Conservation (phyloP, 2,113 vertebrate genomes). For the Scolopax mira region DNA sequence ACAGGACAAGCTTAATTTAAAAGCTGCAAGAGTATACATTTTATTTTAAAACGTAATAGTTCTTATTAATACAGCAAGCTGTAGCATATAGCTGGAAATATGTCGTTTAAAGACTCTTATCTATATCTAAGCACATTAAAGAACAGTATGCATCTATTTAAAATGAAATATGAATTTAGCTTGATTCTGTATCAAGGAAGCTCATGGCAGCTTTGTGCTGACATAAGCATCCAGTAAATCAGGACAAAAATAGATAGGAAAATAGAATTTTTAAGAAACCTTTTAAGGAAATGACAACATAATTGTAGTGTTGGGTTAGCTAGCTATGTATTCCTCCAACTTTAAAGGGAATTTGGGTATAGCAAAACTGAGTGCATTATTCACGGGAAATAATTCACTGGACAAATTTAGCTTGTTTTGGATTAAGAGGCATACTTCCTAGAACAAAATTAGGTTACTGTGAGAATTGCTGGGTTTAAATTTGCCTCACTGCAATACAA, state of each 20-base stretch:
- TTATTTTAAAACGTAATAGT: neutral
- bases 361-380: constrained; percentile 27
- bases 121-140: constrained; percentile 24
- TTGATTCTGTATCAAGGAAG: constrained; percentile 24
- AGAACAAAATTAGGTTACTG: constrained; percentile 29
- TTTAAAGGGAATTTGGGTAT: neutral
- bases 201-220: constrained; percentile 39
- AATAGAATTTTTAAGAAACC: neutral
- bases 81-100: constrained; percentile 6
- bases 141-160: neutral
- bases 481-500: neutral
- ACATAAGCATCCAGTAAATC: constrained; percentile 29
- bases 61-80: neutral
- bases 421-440: constrained; percentile 16
- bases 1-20: neutral
- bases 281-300: constrained; percentile 21
- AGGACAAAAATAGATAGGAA: neutral
- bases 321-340: constrained; percentile 4
- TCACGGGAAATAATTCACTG: constrained; percentile 37
- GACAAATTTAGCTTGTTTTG: constrained; percentile 35
- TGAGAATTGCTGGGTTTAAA: constrained; percentile 44
- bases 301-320: constrained; percentile 9
- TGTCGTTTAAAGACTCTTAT: neutral
- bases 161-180: constrained; percentile 29
- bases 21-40: neutral